Conservation (phyloP, 2,797 vertebrate genomes). For the Gymnothorax javanicus region DNA sequence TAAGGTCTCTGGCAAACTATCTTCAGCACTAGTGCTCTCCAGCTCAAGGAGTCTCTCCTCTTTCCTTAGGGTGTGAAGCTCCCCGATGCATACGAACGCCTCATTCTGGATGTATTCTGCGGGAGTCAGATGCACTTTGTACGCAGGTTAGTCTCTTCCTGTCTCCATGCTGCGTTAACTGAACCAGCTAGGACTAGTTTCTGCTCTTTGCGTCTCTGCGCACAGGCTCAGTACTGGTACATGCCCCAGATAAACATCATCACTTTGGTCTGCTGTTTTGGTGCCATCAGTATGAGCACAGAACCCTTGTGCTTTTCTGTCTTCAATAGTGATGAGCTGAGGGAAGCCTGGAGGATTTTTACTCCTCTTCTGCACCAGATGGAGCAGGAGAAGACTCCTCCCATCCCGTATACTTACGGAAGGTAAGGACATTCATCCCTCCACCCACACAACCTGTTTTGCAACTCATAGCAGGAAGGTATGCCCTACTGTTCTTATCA, state of each 20-base stretch:
- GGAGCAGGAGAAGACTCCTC: constrained; percentile 76
- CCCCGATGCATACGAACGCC: constrained; percentile 89
- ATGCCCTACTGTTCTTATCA: too few relatives aligned
- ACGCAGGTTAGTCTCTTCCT: constrained; percentile 77
- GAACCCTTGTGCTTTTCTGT: background rate
- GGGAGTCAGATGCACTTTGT: constrained; percentile 96
- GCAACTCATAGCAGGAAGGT: background rate
- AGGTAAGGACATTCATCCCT: constrained; percentile 69
- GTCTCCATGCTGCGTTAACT: background rate
- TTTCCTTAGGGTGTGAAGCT: constrained; percentile 83
- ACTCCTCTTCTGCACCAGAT: constrained; percentile 87
- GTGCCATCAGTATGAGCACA: constrained; percentile 54
- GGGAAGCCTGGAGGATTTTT: constrained; percentile 92
- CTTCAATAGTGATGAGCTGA: constrained; percentile 82
- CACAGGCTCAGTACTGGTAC: constrained; percentile 66
- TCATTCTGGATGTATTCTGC: constrained; percentile 92
- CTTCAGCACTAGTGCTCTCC: background rate
- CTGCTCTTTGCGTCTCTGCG: constrained; percentile 91
- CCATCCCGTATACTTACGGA: constrained; percentile 82
- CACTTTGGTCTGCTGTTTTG: background rate
- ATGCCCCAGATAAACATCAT: background rate
- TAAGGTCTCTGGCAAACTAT: background rate
- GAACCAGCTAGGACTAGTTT: background rate
- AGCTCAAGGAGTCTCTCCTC: constrained; percentile 1
- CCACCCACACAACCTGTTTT: background rate